phyloP scores from a whole-genome alignment of 2,113 vertebrate genomes.

The Solea solea region DNA sequence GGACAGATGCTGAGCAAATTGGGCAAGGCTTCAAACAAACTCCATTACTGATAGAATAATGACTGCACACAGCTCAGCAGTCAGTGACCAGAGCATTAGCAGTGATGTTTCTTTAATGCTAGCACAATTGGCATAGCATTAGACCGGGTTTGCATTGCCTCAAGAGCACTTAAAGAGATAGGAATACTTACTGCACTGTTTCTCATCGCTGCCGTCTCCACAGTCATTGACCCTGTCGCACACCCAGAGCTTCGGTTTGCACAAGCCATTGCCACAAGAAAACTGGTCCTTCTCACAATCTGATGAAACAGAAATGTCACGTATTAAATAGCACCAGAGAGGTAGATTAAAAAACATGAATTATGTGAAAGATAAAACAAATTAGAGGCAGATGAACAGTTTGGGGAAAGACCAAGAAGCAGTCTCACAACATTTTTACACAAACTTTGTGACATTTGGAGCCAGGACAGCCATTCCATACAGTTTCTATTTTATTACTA shows the following conservation, averaged over 20 bases:
- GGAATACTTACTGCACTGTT: slow-evolving; percentile 75
- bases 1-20: slow-evolving; percentile 40
- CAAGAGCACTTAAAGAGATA: neutral
- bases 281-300: slow-evolving; percentile 78
- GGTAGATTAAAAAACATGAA: neutral
- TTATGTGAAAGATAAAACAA: neutral
- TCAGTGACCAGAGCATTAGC: slow-evolving; percentile 54
- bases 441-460: slow-evolving; percentile 4
- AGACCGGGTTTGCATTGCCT: slow-evolving; percentile 24
- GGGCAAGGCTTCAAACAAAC: slow-evolving; percentile 52
- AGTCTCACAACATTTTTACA: neutral
- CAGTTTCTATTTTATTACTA: neutral
- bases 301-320: slow-evolving; percentile 29
- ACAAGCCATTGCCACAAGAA: slow-evolving; percentile 75
- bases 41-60: slow-evolving; percentile 59
- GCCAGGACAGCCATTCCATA: neutral
- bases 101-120: slow-evolving; percentile 57
- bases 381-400: neutral
- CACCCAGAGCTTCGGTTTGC: slow-evolving; percentile 77
- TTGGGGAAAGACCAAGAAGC: neutral
- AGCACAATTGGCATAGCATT: slow-evolving; percentile 53
- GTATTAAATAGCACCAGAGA: slow-evolving; percentile 1
- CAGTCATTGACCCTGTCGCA: slow-evolving; percentile 83
- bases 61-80: slow-evolving; percentile 29
- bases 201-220: slow-evolving; percentile 82